Percentiles rank a stretch among this genome's conserved stretches.
phyloP scores from a whole-genome alignment of 2,888 invertebrate genomes.

The Hypomecis atomaria region DNA sequence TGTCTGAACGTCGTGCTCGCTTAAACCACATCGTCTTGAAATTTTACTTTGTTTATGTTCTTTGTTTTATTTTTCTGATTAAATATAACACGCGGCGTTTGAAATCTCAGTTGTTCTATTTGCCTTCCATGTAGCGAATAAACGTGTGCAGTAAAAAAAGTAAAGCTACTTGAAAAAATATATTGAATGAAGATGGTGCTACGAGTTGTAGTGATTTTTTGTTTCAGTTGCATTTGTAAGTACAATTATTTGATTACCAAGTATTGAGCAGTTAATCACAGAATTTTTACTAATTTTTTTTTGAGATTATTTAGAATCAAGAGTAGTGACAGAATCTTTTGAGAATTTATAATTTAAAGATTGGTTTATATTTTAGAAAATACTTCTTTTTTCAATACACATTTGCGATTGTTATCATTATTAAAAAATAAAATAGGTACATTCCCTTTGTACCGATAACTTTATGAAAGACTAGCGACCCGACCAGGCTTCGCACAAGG shows the following conservation, averaged over 20 bases:
- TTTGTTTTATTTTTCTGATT: neutral
- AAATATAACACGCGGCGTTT: neutral
- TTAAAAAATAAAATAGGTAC: too few species aligned
- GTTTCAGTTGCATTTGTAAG: constrained; percentile 5
- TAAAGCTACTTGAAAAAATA: neutral
- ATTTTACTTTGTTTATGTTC: neutral
- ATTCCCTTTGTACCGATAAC: too few species aligned
- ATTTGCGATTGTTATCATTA: too few species aligned
- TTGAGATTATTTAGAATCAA: too few species aligned
- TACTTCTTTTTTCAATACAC: too few species aligned
- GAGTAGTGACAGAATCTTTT: too few species aligned
- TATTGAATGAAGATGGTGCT: neutral
- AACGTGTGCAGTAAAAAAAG: neutral
- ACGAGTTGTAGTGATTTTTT: neutral
- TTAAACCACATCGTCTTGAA: neutral
- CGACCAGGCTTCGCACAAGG: too few species aligned
- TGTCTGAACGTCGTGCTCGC: constrained; percentile 12
- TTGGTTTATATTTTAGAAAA: too few species aligned
- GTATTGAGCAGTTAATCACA: too few species aligned
- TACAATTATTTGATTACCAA: neutral
- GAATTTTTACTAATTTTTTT: too few species aligned
- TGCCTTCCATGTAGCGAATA: neutral
- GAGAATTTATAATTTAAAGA: too few species aligned
- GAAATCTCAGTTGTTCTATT: neutral
- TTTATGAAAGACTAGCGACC: too few species aligned